These are phyloP conservation scores for Helarctos malayanus DNA, from an alignment of 2,797 vertebrate genomes.

Conservation along the genomic window DNA sequence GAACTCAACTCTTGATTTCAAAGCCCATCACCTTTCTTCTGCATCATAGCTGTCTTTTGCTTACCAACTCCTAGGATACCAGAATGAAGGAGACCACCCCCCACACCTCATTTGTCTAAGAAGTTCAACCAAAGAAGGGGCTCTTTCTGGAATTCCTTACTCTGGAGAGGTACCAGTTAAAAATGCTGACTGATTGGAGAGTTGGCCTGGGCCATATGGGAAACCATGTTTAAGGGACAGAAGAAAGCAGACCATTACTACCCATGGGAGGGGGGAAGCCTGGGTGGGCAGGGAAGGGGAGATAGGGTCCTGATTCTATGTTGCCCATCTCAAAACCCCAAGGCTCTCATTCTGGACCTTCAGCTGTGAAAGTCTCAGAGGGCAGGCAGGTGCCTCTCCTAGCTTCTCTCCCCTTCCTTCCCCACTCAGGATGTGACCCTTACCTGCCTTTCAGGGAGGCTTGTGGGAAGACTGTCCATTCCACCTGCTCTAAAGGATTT, in stretches of 20 bases:
- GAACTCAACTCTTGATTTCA: background rate
- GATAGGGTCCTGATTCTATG: background rate
- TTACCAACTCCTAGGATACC: background rate
- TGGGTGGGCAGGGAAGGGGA: background rate
- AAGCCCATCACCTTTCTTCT: background rate
- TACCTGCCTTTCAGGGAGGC: background rate
- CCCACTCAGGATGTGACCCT: background rate
- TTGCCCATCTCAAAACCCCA: accelerated
- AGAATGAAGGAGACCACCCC: background rate
- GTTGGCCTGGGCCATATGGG: background rate
- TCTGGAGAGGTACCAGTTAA: background rate
- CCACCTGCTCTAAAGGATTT: background rate
- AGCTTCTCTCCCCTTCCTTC: background rate
- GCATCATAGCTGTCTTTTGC: background rate
- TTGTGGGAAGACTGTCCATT: background rate
- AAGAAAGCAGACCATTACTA: background rate
- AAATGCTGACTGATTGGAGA: conserved; percentile 7
- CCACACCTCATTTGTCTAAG: background rate
- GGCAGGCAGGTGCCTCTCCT: background rate
- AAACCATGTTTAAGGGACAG: background rate
- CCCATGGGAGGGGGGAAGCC: background rate
- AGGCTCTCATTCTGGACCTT: background rate
- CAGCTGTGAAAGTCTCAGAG: background rate
- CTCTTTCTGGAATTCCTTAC: background rate
- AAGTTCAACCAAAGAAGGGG: background rate